Conservation (phyloP, 2,888 invertebrate genomes). For the Saturnia pavonia region DNA sequence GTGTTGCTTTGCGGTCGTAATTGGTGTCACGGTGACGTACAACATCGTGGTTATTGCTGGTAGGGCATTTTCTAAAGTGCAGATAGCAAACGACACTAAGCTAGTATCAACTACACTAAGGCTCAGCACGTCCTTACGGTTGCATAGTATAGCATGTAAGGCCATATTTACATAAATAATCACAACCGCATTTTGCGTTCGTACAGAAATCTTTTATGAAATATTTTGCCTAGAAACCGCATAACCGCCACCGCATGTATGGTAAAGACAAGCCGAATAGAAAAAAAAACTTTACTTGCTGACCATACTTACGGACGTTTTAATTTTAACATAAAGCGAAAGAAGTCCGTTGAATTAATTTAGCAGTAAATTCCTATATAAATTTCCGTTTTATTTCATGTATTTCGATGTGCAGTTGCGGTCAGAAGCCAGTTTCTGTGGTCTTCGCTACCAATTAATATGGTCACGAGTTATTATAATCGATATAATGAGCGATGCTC, state of each 20-base stretch:
- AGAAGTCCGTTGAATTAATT: background rate
- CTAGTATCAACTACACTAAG: too few species aligned
- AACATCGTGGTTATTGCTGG: too few species aligned
- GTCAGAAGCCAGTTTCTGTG: background rate
- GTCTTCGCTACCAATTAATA: slow-evolving; percentile 1
- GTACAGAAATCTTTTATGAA: too few species aligned
- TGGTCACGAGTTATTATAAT: slow-evolving; percentile 1
- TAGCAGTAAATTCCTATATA: background rate
- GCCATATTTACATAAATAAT: too few species aligned
- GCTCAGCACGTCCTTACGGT: too few species aligned
- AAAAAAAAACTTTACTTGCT: background rate
- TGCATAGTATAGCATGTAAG: too few species aligned
- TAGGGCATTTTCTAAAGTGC: too few species aligned
- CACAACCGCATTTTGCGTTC: too few species aligned
- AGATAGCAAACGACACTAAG: too few species aligned
- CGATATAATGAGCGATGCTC: slow-evolving; percentile 19
- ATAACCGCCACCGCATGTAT: background rate
- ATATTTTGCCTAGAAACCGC: background rate
- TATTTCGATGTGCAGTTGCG: slow-evolving; percentile 5
- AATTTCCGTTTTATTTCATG: background rate
- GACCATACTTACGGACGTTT: background rate
- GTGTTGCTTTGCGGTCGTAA: too few species aligned
- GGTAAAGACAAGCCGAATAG: background rate
- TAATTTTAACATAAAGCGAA: background rate
- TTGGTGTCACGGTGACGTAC: too few species aligned